Base-by-base conservation (phyloP, 2,888 invertebrate species). In the Pollenia griseotomentosa region DNA sequence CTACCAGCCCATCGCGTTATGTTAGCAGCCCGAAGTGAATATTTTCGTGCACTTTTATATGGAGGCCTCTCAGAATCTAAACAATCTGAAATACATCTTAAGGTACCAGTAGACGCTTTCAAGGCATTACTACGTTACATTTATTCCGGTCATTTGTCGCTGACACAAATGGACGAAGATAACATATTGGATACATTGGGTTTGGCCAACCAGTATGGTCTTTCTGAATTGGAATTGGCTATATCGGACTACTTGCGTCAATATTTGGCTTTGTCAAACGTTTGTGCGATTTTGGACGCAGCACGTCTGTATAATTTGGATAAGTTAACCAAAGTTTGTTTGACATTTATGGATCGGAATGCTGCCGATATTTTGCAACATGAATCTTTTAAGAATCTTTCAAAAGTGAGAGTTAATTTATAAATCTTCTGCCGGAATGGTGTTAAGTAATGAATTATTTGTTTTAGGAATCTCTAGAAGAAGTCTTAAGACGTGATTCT, bases 181-280 rank as follows among this genome's bases (percentile, higher is more conserved):
- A 95, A 95, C 5, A 95, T 96, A 83, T 94, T 96, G 88, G 96
- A 96, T 90, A 96, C 96, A 89, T 92, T 96, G 77, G 98, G 98
- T 7, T 94, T 99, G 92, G 97, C 99, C 51, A 98, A 99, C 94
- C 97, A 98, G 93, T 99, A 98, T 94, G 98, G 98, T 84, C 99
- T 99, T 94, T 95, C 95, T 84, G 97, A 98, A 93, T 93, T 99
- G 89, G 99, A 99, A 94, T 94, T 96, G 0, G 96, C 98, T 44
- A 97, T 99, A 89, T 98, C 98, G 0, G 98, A 99, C 91, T 98
- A 98, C 94, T 94, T 99, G 89, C 96, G 97, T 88, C 97, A 98
- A 92, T 96, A 97, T 91, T 94, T 99, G 82, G 97, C 97, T 75
- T 95, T 97, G 75, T 95, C 96, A 90, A 99, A 99, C 94, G 98